phyloP scores from a whole-genome alignment of 2,113 vertebrate species.

The Oxygymnocypris stewartii region DNA sequence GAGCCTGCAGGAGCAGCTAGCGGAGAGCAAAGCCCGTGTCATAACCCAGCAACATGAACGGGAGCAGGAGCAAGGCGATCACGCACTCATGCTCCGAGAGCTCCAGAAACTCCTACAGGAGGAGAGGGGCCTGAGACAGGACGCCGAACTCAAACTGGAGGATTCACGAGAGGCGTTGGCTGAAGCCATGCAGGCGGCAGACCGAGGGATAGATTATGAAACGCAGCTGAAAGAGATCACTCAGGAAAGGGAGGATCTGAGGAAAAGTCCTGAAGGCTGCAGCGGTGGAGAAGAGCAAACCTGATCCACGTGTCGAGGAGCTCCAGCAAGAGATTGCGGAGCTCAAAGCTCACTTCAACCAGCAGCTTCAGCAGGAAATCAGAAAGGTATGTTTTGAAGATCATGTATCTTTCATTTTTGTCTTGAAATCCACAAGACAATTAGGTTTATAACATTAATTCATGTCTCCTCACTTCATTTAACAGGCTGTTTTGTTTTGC shows the following conservation, averaged over 20 bases:
- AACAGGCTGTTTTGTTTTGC: neutral
- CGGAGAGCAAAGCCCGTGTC: constrained; percentile 84
- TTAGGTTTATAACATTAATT: neutral
- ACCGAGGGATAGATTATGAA: constrained; percentile 75
- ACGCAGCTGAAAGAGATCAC: constrained; percentile 72
- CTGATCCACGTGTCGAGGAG: constrained; percentile 77
- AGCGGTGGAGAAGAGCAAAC: constrained; percentile 72
- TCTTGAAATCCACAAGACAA: neutral
- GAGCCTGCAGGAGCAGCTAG: constrained; percentile 79
- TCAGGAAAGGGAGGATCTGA: constrained; percentile 78
- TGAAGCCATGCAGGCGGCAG: constrained; percentile 63
- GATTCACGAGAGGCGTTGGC: constrained; percentile 74
- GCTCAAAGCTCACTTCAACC: constrained; percentile 81
- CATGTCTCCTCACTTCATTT: neutral
- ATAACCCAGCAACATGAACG: constrained; percentile 90
- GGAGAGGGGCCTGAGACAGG: constrained; percentile 79
- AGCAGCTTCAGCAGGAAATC: constrained; percentile 83
- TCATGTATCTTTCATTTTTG: neutral
- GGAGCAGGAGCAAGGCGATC: constrained; percentile 86
- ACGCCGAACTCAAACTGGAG: constrained; percentile 80
- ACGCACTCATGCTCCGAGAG: constrained; percentile 87
- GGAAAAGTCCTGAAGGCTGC: constrained; percentile 69
- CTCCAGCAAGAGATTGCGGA: constrained; percentile 79
- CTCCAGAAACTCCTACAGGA: constrained; percentile 87
- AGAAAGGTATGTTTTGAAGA: constrained; percentile 36